Conservation (phyloP, 2,797 vertebrate genomes). For the Myotis daubentonii region DNA sequence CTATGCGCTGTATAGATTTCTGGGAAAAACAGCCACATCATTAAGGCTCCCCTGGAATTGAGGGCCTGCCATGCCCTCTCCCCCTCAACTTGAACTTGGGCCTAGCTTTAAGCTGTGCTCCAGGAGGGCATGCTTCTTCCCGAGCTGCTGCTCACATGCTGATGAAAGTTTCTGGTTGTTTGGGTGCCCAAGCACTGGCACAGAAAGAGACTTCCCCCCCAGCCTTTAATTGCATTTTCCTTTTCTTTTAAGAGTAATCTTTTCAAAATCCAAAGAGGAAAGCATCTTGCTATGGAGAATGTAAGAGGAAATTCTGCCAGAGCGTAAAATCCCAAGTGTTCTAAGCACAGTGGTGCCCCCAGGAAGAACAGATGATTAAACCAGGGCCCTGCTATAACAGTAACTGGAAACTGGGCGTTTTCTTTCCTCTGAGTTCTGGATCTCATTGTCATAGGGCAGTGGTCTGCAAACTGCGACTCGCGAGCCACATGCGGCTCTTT, state of each 20-base stretch:
- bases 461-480: no score
- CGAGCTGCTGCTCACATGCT: background rate
- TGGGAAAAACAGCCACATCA: background rate
- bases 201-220: background rate
- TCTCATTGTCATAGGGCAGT: background rate
- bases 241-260: conserved; percentile 11
- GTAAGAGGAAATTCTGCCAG: background rate
- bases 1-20: background rate
- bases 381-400: background rate
- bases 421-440: background rate
- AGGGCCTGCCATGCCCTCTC: background rate
- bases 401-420: background rate
- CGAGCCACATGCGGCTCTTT: no score
- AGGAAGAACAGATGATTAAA: background rate
- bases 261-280: conserved; percentile 46
- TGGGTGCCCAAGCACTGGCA: background rate
- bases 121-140: background rate
- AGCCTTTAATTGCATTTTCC: background rate
- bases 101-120: background rate
- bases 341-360: background rate
- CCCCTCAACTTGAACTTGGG: background rate
- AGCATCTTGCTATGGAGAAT: background rate
- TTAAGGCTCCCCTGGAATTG: background rate
- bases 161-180: background rate
- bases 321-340: background rate